Percentiles rank a stretch among this genome's conserved stretches.
Evolutionary conservation across 2,888 invertebrate species (phyloP).

Genomic region (Eretmocerus hayati): DNA sequence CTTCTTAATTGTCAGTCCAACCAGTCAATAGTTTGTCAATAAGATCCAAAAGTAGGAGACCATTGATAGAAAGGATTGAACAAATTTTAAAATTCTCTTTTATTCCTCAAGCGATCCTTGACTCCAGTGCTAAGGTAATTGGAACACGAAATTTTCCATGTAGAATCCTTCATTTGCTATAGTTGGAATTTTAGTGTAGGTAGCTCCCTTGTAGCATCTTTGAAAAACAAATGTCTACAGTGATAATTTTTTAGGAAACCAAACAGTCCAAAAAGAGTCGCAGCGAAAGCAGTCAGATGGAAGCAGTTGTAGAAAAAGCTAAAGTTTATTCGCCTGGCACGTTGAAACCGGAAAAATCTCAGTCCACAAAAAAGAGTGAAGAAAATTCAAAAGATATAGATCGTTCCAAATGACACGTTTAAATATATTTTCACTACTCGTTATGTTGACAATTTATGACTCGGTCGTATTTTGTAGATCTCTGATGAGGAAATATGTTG

Average conservation of each 20-base stretch:
- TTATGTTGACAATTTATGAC: no score
- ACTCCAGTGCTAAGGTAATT: conserved; percentile 20
- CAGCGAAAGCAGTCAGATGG: conserved; percentile 16
- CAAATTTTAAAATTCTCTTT: conserved; percentile 10
- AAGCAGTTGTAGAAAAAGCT: conserved; percentile 20
- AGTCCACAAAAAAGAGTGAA: conserved; percentile 5
- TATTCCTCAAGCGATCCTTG: conserved; percentile 10
- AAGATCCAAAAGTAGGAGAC: no score
- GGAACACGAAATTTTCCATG: conserved; percentile 1
- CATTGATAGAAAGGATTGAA: no score
- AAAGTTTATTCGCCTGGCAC: conserved; percentile 23
- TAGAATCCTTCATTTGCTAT: conserved; percentile 8
- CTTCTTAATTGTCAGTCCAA: no score
- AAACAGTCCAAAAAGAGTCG: conserved; percentile 16
- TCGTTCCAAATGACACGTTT: conserved; percentile 8
- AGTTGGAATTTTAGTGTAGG: neutral
- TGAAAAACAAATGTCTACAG: conserved; percentile 4
- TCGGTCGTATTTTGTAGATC: neutral
- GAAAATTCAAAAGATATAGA: conserved; percentile 3
- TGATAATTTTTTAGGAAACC: conserved; percentile 18
- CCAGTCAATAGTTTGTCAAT: no score
- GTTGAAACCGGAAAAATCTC: conserved; percentile 12
- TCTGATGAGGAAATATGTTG: neutral
- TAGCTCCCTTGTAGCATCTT: neutral
- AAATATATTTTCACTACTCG: neutral